Base-by-base conservation (phyloP, 2,888 invertebrate genomes). In the Trichogramma dendrolimi region DNA sequence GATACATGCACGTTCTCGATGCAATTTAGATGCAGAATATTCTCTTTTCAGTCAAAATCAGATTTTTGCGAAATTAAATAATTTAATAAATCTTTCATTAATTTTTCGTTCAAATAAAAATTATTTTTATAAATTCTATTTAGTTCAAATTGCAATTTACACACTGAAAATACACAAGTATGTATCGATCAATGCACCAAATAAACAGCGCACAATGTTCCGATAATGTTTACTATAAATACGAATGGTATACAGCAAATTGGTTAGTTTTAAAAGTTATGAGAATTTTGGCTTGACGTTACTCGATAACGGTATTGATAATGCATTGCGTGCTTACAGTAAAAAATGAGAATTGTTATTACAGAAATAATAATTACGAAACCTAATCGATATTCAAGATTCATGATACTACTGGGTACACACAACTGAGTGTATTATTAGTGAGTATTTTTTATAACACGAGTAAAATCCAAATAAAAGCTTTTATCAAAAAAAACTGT, bases 391-490 rank as follows among this genome's bases (percentile, higher is more conserved):
- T 61, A 56, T 61, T 63, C 61, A 64, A 63, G 63, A 60, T 68
- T 62, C 66, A 68, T 61, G 67, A 65, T 67, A 70, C 70, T 67
- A 69, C 3, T 27, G 27, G 27, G 27, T 27, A 72, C 70, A 70
- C 63, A 68, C 68, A 68, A 68, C 71, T 72, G 63, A 64, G 67
- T 72, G 72, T 72, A 76, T 70, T 27, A 27, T 27, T 70, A 68
- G 74, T 74, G 75, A 76, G 76, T 77, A 77, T 77, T 77, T 77
- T 77, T 76, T 76, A 77, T 76, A 71, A 72, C 73, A 71, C 73
- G 69, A 71, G 72, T 73, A 72, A 64, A 69, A 74, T 74, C 27
- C 73, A 73, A 75, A 76, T 72, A 71, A 71, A 73, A 72, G 72
- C 72, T 73, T 73, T 71, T 73, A 72, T 56, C 67, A 72, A 61